Conservation (phyloP, 1,140 invertebrate genomes). For the Sitodiplosis mosellana region DNA sequence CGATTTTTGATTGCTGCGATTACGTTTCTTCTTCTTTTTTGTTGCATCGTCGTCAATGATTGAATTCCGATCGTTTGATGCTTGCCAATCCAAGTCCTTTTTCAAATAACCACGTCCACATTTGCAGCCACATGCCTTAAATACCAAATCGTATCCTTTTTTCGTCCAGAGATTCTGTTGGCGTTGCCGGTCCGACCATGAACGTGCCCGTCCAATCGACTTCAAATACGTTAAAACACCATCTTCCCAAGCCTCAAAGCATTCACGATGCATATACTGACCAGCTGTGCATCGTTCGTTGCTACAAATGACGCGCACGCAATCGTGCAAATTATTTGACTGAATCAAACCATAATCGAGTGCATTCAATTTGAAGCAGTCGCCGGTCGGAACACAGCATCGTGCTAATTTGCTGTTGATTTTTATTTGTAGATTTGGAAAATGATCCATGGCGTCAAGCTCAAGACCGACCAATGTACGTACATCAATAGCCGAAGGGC, state of each 20-base stretch:
- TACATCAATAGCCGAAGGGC: not conserved
- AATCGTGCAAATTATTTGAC: slow-evolving; percentile 53
- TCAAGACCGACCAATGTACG: not conserved
- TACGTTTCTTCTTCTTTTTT: slow-evolving; percentile 55
- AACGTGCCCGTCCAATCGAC: slow-evolving; percentile 71
- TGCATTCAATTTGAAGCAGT: slow-evolving; percentile 45
- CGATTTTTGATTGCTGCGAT: slow-evolving; percentile 41
- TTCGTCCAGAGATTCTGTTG: slow-evolving; percentile 94
- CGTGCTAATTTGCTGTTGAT: slow-evolving; percentile 14
- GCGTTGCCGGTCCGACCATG: slow-evolving; percentile 85
- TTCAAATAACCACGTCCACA: slow-evolving; percentile 80
- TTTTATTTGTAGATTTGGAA: not conserved
- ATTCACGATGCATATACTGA: slow-evolving; percentile 86
- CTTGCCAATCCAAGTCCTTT: slow-evolving; percentile 83
- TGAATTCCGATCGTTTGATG: slow-evolving; percentile 30
- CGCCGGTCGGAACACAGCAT: slow-evolving; percentile 66
- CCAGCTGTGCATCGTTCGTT: slow-evolving; percentile 77
- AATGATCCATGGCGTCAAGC: not conserved
- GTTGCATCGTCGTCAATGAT: slow-evolving; percentile 30
- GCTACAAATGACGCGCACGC: slow-evolving; percentile 82
- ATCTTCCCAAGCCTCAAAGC: slow-evolving; percentile 87
- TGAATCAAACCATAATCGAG: slow-evolving; percentile 39
- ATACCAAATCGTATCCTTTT: slow-evolving; percentile 87
- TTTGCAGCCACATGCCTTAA: slow-evolving; percentile 72
- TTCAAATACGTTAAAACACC: slow-evolving; percentile 72